Percentiles rank a stretch among this genome's conserved stretches.
Evolutionary conservation across 2,113 vertebrate species (phyloP).

Genomic region (Thryonomys swinderianus): DNA sequence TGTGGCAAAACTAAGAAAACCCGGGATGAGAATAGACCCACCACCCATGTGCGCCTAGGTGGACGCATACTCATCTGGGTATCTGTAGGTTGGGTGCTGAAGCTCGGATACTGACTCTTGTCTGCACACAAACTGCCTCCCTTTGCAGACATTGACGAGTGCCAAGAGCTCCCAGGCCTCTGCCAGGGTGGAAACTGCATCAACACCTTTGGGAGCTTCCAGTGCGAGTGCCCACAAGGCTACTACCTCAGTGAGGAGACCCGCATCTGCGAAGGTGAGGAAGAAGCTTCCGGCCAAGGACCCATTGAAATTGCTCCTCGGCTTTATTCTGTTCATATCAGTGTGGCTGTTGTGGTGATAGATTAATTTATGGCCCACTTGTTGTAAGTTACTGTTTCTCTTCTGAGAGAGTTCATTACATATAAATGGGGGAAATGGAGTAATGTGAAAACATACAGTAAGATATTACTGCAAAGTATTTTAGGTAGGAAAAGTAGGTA

Average conservation of each 20-base stretch:
- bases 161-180: conserved; percentile 91
- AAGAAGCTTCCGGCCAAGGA: neutral
- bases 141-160: conserved; percentile 92
- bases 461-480: neutral
- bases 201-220: conserved; percentile 93
- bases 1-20: neutral
- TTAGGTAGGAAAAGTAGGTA: neutral
- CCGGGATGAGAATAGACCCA: neutral
- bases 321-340: neutral
- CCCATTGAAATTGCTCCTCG: neutral
- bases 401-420: neutral
- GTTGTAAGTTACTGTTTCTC: neutral
- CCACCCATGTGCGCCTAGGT: neutral
- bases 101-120: neutral
- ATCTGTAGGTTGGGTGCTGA: neutral
- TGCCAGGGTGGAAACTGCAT: conserved; percentile 93
- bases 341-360: neutral
- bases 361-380: neutral
- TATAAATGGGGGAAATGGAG: neutral
- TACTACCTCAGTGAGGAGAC: conserved; percentile 92
- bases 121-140: conserved; percentile 35
- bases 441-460: neutral
- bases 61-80: neutral
- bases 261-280: conserved; percentile 92
- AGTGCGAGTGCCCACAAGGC: conserved; percentile 91